Evolutionary conservation across 2,888 invertebrate species (phyloP).

Genomic region (Drosophila sordidula): DNA sequence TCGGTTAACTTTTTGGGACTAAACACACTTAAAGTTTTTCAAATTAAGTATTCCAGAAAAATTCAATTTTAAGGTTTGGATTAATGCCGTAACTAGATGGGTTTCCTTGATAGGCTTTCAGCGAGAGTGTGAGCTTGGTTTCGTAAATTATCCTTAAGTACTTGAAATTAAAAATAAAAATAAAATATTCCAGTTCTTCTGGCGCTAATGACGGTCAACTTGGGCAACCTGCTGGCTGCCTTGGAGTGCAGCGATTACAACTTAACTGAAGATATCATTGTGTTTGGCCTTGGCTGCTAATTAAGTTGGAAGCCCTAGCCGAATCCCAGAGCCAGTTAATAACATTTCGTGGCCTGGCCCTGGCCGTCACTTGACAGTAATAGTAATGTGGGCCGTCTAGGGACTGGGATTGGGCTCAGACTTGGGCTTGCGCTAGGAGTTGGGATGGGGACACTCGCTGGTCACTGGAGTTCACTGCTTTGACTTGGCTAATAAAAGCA

Average conservation of each 20-base stretch:
- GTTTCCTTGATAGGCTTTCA: not conserved
- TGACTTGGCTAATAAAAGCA: constrained; percentile 55
- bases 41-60: not conserved
- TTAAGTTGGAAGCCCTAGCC: constrained; percentile 43
- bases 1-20: not conserved
- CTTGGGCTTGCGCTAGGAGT: not conserved
- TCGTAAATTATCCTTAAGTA: not conserved
- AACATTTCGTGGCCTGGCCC: constrained; percentile 24
- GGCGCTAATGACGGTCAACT: constrained; percentile 26
- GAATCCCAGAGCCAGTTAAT: constrained; percentile 54
- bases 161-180: constrained; percentile 2
- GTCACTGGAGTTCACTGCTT: constrained; percentile 22
- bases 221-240: constrained; percentile 17
- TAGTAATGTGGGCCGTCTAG: constrained; percentile 56
- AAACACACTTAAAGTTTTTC: not conserved
- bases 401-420: constrained; percentile 6
- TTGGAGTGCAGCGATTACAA: constrained; percentile 27
- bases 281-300: constrained; percentile 44
- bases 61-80: not conserved
- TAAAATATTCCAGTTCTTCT: not conserved
- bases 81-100: not conserved
- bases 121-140: not conserved
- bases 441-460: not conserved
- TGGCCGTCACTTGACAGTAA: constrained; percentile 52
- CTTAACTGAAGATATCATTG: constrained; percentile 20